Base-by-base conservation (phyloP, 2,797 vertebrate species). In the Bryconaethiops microstoma region DNA sequence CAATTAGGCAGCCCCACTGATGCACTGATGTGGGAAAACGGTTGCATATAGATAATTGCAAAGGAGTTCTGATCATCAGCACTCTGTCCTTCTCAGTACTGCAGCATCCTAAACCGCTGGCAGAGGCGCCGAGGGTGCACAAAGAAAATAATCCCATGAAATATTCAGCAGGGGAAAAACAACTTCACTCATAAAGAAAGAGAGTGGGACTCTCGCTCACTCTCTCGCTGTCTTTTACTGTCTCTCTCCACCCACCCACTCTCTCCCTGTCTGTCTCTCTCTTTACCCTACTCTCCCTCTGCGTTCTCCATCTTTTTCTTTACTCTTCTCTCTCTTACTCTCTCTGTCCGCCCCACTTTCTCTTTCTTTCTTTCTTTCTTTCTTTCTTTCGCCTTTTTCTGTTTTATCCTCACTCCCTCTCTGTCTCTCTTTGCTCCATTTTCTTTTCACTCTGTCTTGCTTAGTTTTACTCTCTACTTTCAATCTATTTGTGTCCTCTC, bases 131-230 rank as follows among this genome's bases (percentile, higher is more conserved):
- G 60, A 76, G 65, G 45, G 63, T 69, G 72, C 21, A 76, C 25
- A 55, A 57, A 35, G 35, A 55, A 69, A 71, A 79, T 19, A 81
- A 84, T 54, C 76, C 74, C 55, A 85, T 84, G 62, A 85, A 87
- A 87, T 87, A 87, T 87, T 81, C 84, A 84, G 75, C 68, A 85
- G 80, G 75, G 80, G 67, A 80, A 85, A 83, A 85, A 85, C 81
- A 86, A 83, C 79, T 84, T 85, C 84, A 82, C 76, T 84, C 70
- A 35, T 78, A 82, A 82, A 83, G 71, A 52, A 73, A 63, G 25
- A 80, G 67, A 76, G 65, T 21, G 42, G 75, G 48, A 68, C 71
- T 75, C 42, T 78, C 23, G 68, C 48, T 67, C 64, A 45, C 12
- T 79, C 57, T 71, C 60, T 4, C 16, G 55, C 39, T 25, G 29